phyloP scores from a whole-genome alignment of 2,888 invertebrate species.

The Polyommatus icarus region DNA sequence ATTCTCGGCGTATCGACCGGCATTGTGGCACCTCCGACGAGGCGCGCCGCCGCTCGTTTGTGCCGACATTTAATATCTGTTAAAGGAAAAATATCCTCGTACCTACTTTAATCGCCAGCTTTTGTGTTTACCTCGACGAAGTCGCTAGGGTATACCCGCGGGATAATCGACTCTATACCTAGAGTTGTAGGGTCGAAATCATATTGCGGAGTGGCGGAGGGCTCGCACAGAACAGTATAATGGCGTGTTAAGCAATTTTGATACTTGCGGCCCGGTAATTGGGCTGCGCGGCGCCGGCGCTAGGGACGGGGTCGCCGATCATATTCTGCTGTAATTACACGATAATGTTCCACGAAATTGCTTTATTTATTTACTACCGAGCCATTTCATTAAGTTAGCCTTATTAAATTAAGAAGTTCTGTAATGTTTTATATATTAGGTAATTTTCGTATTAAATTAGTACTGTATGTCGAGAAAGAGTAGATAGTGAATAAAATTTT shows the following conservation, averaged over 20 bases:
- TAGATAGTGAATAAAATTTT: too few species aligned
- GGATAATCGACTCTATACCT: neutral
- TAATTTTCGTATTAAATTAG: neutral
- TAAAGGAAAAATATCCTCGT: constrained; percentile 26
- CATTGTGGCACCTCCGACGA: constrained; percentile 16
- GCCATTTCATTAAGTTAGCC: neutral
- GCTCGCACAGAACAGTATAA: constrained; percentile 4
- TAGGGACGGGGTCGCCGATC: constrained; percentile 6
- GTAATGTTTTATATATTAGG: neutral
- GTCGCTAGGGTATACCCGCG: neutral
- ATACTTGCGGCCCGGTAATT: constrained; percentile 26
- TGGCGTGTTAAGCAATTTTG: constrained; percentile 28
- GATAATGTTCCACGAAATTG: neutral
- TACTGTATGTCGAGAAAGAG: neutral
- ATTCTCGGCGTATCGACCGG: neutral
- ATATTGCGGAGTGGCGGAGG: neutral
- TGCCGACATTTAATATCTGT: constrained; percentile 29
- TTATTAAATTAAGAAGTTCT: neutral
- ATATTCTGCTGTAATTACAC: neutral
- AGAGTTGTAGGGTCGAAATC: neutral
- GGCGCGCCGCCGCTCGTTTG: constrained; percentile 21
- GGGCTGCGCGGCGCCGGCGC: neutral
- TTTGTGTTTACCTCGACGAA: constrained; percentile 16
- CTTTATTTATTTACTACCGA: neutral
- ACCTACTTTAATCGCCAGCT: constrained; percentile 12